These are phyloP conservation scores for Parnassius glacialis DNA, from an alignment of 2,888 invertebrate genomes.

Conservation along the genomic window DNA sequence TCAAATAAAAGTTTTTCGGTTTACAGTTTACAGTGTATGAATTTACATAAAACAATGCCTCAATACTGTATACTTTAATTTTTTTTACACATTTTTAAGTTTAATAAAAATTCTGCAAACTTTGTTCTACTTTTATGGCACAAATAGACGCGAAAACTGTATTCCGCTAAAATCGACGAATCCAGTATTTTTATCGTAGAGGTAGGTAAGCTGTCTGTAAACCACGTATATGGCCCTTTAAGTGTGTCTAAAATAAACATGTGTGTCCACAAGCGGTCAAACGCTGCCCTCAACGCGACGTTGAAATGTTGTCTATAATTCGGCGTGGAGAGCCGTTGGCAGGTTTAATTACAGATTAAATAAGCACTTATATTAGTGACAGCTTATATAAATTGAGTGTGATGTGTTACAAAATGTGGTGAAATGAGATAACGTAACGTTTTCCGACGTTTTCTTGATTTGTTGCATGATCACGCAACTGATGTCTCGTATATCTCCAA, in stretches of 20 bases:
- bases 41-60: too few species aligned
- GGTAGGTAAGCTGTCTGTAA: background rate
- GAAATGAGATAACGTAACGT: constrained; percentile 2
- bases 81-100: too few species aligned
- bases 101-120: too few species aligned
- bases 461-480: background rate
- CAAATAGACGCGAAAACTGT: too few species aligned
- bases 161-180: background rate
- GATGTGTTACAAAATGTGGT: constrained; percentile 10
- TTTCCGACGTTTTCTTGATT: background rate
- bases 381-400: constrained; percentile 12
- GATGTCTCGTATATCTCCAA: background rate
- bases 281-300: background rate
- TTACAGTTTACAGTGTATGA: too few species aligned
- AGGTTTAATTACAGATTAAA: constrained; percentile 24
- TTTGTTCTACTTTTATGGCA: too few species aligned
- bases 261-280: constrained; percentile 10
- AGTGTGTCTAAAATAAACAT: background rate
- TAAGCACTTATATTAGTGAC: constrained; percentile 19
- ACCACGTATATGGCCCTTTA: too few species aligned
- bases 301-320: constrained; percentile 24
- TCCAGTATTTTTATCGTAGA: background rate
- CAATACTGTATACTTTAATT: too few species aligned
- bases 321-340: constrained; percentile 17
- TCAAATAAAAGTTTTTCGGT: too few species aligned